A percentile compares a stretch with the other conserved stretches of the same genome.
These are phyloP conservation scores for Steinernema scapterisci DNA, from an alignment of 2,888 invertebrate species.

Conservation along the genomic window DNA sequence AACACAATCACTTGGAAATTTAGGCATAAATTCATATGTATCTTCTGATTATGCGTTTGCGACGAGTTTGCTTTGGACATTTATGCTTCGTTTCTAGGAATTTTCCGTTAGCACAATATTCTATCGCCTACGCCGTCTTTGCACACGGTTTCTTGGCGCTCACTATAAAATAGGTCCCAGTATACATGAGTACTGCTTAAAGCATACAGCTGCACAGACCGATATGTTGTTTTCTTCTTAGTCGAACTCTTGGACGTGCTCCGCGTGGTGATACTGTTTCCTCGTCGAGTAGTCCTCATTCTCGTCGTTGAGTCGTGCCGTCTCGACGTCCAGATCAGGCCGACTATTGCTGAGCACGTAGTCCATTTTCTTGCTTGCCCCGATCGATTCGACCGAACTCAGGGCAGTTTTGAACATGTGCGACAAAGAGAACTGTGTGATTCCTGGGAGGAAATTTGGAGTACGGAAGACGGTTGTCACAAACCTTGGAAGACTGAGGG, in stretches of 20 bases:
- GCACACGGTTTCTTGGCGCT: no score
- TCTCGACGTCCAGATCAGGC: constrained; percentile 67
- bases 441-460: constrained; percentile 42
- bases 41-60: no score
- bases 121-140: no score
- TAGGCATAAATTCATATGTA: no score
- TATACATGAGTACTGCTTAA: neutral
- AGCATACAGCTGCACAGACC: neutral
- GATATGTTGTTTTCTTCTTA: constrained; percentile 31
- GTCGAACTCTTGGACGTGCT: constrained; percentile 52
- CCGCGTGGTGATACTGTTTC: constrained; percentile 79
- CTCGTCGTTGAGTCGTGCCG: constrained; percentile 88
- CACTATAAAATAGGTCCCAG: neutral
- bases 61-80: no score
- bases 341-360: constrained; percentile 31
- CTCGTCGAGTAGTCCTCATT: constrained; percentile 92
- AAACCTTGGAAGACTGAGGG: constrained; percentile 92
- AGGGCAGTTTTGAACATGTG: constrained; percentile 57
- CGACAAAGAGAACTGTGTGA: constrained; percentile 54
- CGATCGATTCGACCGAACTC: constrained; percentile 46
- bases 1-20: no score
- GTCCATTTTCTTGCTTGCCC: constrained; percentile 23
- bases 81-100: no score
- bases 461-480: neutral
- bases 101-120: no score